Base-by-base conservation (phyloP, 2,113 vertebrate species). In the Neotragus moschatus region DNA sequence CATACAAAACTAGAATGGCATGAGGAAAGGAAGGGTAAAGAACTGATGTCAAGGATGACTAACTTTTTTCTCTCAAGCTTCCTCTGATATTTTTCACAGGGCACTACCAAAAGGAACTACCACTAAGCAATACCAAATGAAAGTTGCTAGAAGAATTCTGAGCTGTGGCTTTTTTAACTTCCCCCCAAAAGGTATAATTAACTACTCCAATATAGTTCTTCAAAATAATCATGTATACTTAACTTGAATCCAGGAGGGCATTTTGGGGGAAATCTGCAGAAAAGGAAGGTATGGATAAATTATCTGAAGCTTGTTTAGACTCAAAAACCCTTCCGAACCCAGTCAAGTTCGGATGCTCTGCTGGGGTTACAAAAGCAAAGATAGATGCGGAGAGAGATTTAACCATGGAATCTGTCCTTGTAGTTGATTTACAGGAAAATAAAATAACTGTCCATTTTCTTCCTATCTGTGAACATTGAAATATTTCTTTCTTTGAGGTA, bases 41-140 rank as follows among this genome's bases (percentile, higher is more conserved):
- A 96, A 91, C 63, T 94, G 70, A 96, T 89, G 82, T 92, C 80
- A 96, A 96, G 88, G 66, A 94, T 86, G 80, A 97, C 91, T 80
- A 97, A 93, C 63, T 85, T 96, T 98, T 96, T 86, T 96, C 90
- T 92, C 96, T 97, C 95, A 97, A 51, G 92, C 88, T 88, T 97
- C 81, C 84, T 95, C 94, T 96, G 95, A 89, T 88, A 97, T 79
- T 97, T 96, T 98, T 96, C 96, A 95, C 90, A 92, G 97, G 90
- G 81, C 33, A 73, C 60, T 97, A 95, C 75, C 96, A 92, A 97
- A 97, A 96, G 96, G 73, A 96, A 94, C 45, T 96, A 92, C 73
- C 94, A 97, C 85, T 95, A 89, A 97, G 88, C 82, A 97, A 93
- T 93, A 85, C 66, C 88, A 96, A 94, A 95, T 89, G 90, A 96